Evolutionary conservation across 1,140 invertebrate species (phyloP), one percentile per base, ranked within the genome.

Genomic region (Holotrichia oblita): DNA sequence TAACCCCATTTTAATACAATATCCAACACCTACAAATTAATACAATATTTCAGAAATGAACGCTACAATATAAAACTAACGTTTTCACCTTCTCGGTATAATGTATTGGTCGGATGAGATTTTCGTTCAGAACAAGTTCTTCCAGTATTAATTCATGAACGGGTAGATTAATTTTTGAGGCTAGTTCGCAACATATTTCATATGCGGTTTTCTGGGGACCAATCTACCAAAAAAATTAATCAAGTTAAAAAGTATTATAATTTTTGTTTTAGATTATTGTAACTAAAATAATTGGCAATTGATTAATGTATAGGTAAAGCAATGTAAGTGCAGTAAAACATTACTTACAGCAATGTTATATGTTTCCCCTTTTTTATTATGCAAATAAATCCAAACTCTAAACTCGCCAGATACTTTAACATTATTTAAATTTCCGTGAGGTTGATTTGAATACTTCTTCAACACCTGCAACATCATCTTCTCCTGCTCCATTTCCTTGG

Each of bases 351-450:
- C 89, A 14, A 92, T 87, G 83, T 91, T 91, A 12, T 92, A 88
- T 82, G 91, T 91, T 82, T 91, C 87, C 76, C 90, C 91, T 22
- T 88, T 86, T 83, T 83, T 90, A 59, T 86, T 87, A 12, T 88
- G 83, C 1, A 93, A 87, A 84, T 93, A 92, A 79, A 96, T 91
- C 93, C 94, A 95, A n/a, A 95, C 90, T 84, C 92, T 91, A 24
- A 96, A 89, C 84, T 96, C 94, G 0, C 94, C 94, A 0, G 94
- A 94, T 0, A 91, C 91, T 81, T 93, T 93, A 0, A 89, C 89
- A 0, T 90, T 87, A 40, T 90, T 87, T 1, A 88, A 87, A 0
- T 87, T 84, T 10, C 83, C 82, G 80, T 85, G 84, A 41, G 84
- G 82, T 12, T 82, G 83, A 61, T 81, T 82, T 42, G 73, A 86